Evolutionary conservation across 1,140 invertebrate genomes (phyloP).

Genomic region (Aphaenogaster floridana): DNA sequence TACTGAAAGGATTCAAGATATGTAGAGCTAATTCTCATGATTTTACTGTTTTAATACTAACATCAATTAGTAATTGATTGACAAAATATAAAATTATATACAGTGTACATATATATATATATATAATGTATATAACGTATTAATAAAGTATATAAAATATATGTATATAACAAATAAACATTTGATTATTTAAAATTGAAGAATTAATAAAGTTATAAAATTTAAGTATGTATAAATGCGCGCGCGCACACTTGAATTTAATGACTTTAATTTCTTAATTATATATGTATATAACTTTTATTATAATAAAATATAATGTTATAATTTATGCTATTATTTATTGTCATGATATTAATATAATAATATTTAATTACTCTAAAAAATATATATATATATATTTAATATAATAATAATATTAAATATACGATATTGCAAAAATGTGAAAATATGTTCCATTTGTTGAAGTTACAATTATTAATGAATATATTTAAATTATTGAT

Average conservation of each 20-base stretch:
- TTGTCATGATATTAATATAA: not conserved
- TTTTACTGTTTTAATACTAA: slow-evolving; percentile 5
- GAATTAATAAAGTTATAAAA: not conserved
- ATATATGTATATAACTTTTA: not conserved
- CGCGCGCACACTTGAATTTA: not conserved
- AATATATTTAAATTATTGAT: not conserved
- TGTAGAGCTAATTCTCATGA: not conserved
- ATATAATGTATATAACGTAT: not conserved
- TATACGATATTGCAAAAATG: not conserved
- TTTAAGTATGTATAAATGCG: not conserved
- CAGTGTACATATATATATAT: not conserved
- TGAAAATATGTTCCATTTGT: not conserved
- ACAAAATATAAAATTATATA: not conserved
- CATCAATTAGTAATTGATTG: not conserved
- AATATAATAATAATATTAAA: slow-evolving; percentile 9
- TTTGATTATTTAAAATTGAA: slow-evolving; percentile 5
- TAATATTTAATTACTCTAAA: slow-evolving; percentile 7
- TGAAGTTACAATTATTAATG: not conserved
- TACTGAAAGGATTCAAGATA: not conserved
- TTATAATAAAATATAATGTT: not conserved
- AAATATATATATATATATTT: not conserved
- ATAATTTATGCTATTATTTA: not conserved
- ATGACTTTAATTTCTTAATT: slow-evolving; percentile 7
- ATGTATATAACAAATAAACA: not conserved
- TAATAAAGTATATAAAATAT: not conserved